A percentile compares a stretch with the other conserved stretches of the same genome.
These are phyloP conservation scores for Danio choprae DNA, from an alignment of 2,797 vertebrate species.

Conservation along the genomic window DNA sequence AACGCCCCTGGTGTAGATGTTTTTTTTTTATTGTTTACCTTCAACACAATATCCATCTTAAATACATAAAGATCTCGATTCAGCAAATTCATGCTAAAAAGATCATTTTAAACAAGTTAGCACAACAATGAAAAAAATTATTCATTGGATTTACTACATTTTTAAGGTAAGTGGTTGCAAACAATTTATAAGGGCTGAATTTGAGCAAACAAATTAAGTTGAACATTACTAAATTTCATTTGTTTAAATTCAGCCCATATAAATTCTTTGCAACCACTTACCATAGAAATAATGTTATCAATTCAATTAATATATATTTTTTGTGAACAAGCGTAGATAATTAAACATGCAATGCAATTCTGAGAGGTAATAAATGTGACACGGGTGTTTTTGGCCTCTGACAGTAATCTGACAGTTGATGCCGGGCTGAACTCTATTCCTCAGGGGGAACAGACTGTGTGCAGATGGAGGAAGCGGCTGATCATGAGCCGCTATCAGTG, in stretches of 20 bases:
- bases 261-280: no score
- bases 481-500: slow-evolving; percentile 75
- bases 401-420: slow-evolving; percentile 34
- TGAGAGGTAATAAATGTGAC: not conserved
- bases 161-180: no score
- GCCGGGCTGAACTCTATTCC: slow-evolving; percentile 66
- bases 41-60: not conserved
- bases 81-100: not conserved
- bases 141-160: no score
- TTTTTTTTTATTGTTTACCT: not conserved
- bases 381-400: slow-evolving; percentile 1
- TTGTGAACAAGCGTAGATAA: not conserved
- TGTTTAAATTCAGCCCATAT: no score
- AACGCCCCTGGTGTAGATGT: no score
- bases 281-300: no score
- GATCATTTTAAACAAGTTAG: not conserved
- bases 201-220: no score
- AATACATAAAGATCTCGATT: not conserved
- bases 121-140: no score
- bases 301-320: no score
- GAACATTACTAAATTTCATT: no score
- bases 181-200: no score
- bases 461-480: slow-evolving; percentile 74
- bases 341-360: not conserved
- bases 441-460: slow-evolving; percentile 63